Conservation (phyloP, 2,888 invertebrate genomes). For the Aelia acuminata region DNA sequence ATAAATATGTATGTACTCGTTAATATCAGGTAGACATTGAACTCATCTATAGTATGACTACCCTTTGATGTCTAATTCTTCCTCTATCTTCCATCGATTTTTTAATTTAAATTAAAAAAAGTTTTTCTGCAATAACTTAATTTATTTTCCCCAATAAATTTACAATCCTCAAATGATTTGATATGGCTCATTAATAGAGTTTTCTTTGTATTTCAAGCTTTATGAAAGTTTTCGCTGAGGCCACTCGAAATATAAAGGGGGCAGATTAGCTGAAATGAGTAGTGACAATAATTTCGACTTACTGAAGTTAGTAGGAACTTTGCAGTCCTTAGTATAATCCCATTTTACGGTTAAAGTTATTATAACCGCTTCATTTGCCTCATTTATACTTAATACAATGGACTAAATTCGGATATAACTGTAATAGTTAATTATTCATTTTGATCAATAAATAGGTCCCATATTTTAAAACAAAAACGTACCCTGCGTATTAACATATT, state of each 20-base stretch:
- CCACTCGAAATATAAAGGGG: neutral
- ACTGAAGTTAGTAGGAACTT: neutral
- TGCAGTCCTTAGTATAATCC: neutral
- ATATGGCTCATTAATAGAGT: neutral
- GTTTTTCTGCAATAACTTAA: too few species aligned
- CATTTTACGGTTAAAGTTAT: constrained; percentile 17
- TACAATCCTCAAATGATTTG: neutral
- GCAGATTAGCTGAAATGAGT: constrained; percentile 13
- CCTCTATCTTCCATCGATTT: too few species aligned
- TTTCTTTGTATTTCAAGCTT: neutral
- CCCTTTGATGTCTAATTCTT: too few species aligned
- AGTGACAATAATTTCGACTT: constrained; percentile 26
- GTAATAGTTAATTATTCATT: too few species aligned
- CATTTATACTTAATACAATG: neutral
- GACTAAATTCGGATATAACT: too few species aligned
- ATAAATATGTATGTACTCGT: too few species aligned
- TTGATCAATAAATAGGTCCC: too few species aligned
- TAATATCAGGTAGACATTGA: too few species aligned
- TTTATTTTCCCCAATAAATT: neutral
- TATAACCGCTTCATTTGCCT: neutral
- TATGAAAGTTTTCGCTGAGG: neutral
- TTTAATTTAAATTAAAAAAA: too few species aligned
- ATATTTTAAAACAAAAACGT: too few species aligned
- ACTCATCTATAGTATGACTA: too few species aligned
- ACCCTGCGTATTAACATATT: too few species aligned